phyloP scores from a whole-genome alignment of 2,797 vertebrate genomes.

The Lepus townsendii region DNA sequence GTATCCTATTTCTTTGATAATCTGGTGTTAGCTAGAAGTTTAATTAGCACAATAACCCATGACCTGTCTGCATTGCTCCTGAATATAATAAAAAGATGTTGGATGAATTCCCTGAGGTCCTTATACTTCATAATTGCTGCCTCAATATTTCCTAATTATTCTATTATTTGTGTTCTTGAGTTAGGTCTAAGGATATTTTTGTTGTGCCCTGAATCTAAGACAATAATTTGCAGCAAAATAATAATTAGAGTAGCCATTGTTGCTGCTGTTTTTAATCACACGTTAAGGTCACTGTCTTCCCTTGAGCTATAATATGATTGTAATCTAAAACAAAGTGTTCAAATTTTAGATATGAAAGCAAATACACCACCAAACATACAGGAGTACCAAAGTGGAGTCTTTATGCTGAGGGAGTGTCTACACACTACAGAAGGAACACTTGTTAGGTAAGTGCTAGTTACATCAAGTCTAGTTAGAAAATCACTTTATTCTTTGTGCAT shows the following conservation, averaged over 20 bases:
- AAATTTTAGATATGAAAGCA: not conserved
- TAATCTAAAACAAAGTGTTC: not conserved
- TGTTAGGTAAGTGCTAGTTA: not conserved
- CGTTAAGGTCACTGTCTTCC: not conserved
- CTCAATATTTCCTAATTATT: not conserved
- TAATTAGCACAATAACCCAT: not conserved
- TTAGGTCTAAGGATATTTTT: not conserved
- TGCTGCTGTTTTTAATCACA: not conserved
- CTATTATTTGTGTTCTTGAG: not conserved
- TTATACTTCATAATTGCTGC: not conserved
- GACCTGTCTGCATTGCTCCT: not conserved
- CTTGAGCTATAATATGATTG: not conserved
- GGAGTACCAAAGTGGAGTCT: not conserved
- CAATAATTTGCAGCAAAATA: not conserved
- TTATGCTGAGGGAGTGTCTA: not conserved
- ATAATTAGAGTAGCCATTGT: not conserved
- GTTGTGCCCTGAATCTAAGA: not conserved
- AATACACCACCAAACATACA: not conserved
- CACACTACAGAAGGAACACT: not conserved
- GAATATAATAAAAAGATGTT: not conserved
- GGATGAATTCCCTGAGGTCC: not conserved
- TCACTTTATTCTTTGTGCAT: not conserved
- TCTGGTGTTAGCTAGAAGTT: not conserved
- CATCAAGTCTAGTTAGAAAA: not conserved
- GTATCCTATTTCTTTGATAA: not conserved